Base-by-base conservation (phyloP, 2,797 vertebrate species). In the Hylomyscus alleni region DNA sequence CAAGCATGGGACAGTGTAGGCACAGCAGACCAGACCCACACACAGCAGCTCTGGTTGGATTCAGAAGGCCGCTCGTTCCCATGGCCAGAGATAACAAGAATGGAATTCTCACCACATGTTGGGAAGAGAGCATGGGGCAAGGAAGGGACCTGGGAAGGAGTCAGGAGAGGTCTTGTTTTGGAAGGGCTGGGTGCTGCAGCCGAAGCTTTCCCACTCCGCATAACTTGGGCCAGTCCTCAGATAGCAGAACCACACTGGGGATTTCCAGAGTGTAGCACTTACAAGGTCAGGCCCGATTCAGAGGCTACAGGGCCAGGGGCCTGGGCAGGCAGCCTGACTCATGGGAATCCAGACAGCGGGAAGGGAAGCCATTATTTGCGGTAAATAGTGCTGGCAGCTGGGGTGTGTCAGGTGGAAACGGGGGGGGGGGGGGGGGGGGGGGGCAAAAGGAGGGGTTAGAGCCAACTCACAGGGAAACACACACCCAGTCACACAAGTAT, bases 331-430 rank as follows among this genome's bases (percentile, higher is more conserved):
- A 95, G 89, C 72, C 26, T 62, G 56, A 83, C 81, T 77, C 76
- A 14, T 87, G 94, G 94, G 95, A 97, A 90, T 91, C 69, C 89
- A 96, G 93, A 94, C 34, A 14, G 83, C 0, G 54, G 95, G 96
- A 96, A 97, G 78, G 60, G 83, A 93, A 94, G 72, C 75, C 72
- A 72, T 58, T 95, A 47, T 80, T 93, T 91, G 40, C 34, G 1
- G 95, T 97, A 96, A 96, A 93, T 31, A 80, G 90, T n/a, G 34
- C 90, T 65, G 58, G 92, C 88, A 97, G 95, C 94, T 96, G 95
- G 75, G 20, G 54, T 37, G 31, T 54, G 73, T 93, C 81, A 83
- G 78, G 58, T 20, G 84, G 77, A 81, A 40, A 50, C 47, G 10
- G n/a, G 13, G 77, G 22, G 14, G 24, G 73, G 22, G 14, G 24